Base-by-base conservation (phyloP, 2,888 invertebrate genomes). In the Lasiommata megera region DNA sequence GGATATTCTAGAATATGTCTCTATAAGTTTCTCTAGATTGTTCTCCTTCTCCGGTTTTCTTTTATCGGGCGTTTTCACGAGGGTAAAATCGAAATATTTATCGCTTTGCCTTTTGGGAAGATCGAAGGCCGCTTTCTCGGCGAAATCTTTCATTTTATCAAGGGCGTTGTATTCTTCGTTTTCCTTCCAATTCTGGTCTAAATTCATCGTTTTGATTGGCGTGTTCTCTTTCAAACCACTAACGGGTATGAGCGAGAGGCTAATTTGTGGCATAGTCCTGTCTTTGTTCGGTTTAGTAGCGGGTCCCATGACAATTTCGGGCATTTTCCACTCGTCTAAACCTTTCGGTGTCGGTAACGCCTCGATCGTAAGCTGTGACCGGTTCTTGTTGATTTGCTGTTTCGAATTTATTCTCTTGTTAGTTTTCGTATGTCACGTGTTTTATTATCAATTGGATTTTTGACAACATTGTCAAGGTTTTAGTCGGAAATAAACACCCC, bases 361-460 rank as follows among this genome's bases (percentile, higher is more conserved):
- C 73, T 89, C 89, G 69, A 90, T 90, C 63, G 86, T 90, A 67
- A 90, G 78, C 77, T 90, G 90, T 61, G 86, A 85, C 71, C 89
- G 73, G 73, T 86, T 88, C 78, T 84, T 87, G 88, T 89, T 88
- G 86, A 90, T 89, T 82, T 89, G 90, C 90, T 90, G 89, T 87
- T 76, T 77, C 75, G 74, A 79, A 86, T 80, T 72, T 64, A 34
- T 34, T 73, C 66, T 66, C 59, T 67, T 56, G 69, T 73, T 74
- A 75, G 66, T 72, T 72, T 31, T 66, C 65, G 72, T 66, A 70
- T 73, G 16, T 73, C 73, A 69, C 67, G 65, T 64, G 71, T 55
- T 76, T 82, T 86, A 88, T 88, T 89, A 89, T 90, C 90, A 90
- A 90, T 89, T 86, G 76, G 82, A 84, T 75, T 74, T 73, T 79